phyloP scores from a whole-genome alignment of 1,140 invertebrate genomes.

The Ephestia elutella region DNA sequence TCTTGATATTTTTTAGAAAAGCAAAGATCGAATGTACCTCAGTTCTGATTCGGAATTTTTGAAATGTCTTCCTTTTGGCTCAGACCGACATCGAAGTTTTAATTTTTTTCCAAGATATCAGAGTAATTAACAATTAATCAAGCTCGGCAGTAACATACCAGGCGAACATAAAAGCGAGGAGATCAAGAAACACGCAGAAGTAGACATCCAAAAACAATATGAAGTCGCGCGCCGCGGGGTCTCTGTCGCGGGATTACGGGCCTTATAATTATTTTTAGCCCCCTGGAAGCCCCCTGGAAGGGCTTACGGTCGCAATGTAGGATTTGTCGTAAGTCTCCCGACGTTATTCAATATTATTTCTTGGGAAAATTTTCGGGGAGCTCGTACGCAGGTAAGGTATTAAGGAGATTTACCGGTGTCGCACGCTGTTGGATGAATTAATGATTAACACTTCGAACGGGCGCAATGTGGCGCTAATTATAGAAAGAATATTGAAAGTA shows the following conservation, averaged over 20 bases:
- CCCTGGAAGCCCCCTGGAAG: slow-evolving; percentile 30
- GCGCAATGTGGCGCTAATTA: not conserved
- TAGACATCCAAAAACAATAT: slow-evolving; percentile 10
- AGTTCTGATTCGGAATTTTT: too few species aligned
- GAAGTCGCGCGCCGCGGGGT: slow-evolving; percentile 8
- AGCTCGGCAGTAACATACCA: not conserved
- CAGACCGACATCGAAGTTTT: not conserved
- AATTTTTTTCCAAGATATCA: slow-evolving; percentile 27
- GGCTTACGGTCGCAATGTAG: slow-evolving; percentile 58
- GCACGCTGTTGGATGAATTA: slow-evolving; percentile 31
- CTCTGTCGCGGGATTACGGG: slow-evolving; percentile 44
- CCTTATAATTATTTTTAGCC: slow-evolving; percentile 69
- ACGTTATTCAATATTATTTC: slow-evolving; percentile 66
- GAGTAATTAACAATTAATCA: not conserved
- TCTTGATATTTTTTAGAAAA: too few species aligned
- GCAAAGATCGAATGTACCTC: too few species aligned
- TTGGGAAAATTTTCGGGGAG: slow-evolving; percentile 38
- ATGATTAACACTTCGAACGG: slow-evolving; percentile 32
- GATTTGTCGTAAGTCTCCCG: slow-evolving; percentile 48
- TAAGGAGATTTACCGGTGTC: slow-evolving; percentile 37
- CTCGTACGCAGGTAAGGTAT: slow-evolving; percentile 19
- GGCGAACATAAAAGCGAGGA: not conserved
- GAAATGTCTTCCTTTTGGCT: too few species aligned
- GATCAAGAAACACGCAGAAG: slow-evolving; percentile 10
- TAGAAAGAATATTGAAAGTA: too few species aligned